phyloP scores from a whole-genome alignment of 2,888 invertebrate species.

The Pollenia griseotomentosa region DNA sequence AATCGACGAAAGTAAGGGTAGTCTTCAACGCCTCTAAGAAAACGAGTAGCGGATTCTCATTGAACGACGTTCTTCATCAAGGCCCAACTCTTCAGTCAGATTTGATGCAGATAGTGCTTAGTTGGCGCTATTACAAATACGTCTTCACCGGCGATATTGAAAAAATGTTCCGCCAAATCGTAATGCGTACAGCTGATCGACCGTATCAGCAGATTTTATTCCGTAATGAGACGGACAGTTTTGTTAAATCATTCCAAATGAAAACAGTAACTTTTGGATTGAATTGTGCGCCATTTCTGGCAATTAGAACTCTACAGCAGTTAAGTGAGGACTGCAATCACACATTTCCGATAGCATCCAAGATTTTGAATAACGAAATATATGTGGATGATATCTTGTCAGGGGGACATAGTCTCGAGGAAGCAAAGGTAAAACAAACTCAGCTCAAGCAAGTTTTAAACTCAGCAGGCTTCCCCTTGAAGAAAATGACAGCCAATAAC shows the following conservation, averaged over 20 bases:
- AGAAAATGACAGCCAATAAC: not conserved
- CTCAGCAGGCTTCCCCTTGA: not conserved
- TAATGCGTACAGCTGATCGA: no score
- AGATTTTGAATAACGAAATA: no score
- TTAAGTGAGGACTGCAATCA: not conserved
- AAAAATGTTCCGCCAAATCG: no score
- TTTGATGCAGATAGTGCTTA: constrained; percentile 8
- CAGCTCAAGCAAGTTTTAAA: not conserved
- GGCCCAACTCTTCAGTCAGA: not conserved
- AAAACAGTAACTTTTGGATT: no score
- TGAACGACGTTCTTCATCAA: not conserved
- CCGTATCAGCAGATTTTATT: no score
- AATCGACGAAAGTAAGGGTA: not conserved
- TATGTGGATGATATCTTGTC: constrained; percentile 41
- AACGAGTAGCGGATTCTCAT: not conserved
- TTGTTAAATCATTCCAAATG: no score
- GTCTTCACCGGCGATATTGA: not conserved
- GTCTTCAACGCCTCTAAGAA: not conserved
- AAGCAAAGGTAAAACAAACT: no score
- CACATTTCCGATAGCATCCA: no score
- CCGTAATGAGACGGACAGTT: no score
- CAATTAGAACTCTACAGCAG: not conserved
- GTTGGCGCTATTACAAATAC: constrained; percentile 13
- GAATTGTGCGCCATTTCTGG: not conserved
- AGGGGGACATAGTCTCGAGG: constrained; percentile 1